Evolutionary conservation across 2,797 vertebrate species (phyloP).

Genomic region (Phyllotis vaccarum): DNA sequence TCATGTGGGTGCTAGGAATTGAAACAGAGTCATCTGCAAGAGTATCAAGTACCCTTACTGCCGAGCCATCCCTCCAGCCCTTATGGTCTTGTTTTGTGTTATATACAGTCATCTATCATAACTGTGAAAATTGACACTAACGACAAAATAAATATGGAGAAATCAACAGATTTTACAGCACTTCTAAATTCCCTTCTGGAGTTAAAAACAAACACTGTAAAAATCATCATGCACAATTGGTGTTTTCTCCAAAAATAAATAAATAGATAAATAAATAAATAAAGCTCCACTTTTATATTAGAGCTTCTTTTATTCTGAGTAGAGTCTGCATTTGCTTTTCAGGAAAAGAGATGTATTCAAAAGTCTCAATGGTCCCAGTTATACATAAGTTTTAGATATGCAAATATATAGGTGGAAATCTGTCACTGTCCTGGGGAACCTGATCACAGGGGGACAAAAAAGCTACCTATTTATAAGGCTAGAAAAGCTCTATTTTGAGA

Average conservation of each 20-base stretch:
- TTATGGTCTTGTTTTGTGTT: not conserved
- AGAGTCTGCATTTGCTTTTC: not conserved
- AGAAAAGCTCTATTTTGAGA: not conserved
- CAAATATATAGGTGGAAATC: not conserved
- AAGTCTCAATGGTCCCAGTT: not conserved
- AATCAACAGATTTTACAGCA: not conserved
- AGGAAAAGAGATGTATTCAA: not conserved
- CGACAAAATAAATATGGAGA: not conserved
- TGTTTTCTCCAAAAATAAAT: not conserved
- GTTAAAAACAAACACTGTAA: not conserved
- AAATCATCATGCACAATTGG: not conserved
- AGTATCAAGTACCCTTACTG: not conserved
- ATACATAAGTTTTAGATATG: not conserved
- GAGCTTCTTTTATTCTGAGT: not conserved
- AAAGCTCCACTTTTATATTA: not conserved
- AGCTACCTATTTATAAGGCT: not conserved
- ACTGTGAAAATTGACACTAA: not conserved
- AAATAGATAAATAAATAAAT: not conserved
- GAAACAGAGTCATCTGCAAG: not conserved
- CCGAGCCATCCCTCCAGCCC: not conserved
- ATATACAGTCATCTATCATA: not conserved
- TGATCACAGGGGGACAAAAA: conserved; percentile 25
- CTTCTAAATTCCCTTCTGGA: not conserved
- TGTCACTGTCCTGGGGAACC: not conserved
- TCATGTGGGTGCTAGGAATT: not conserved